phyloP scores from a whole-genome alignment of 2,888 invertebrate species.

The Unio delphinus region DNA sequence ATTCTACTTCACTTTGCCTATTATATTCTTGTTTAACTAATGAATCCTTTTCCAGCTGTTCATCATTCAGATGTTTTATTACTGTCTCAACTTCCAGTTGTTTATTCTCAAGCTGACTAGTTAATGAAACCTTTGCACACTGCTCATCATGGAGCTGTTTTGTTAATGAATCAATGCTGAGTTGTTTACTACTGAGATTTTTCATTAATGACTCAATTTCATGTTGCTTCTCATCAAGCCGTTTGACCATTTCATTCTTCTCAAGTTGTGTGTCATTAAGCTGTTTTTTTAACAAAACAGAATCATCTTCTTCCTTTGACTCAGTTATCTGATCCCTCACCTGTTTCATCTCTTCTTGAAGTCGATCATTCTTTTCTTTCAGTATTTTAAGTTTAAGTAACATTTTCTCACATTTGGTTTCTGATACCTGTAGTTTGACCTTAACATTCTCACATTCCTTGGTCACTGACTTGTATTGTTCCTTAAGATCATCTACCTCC shows the following conservation, averaged over 20 bases:
- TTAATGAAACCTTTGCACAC: too few relatives aligned
- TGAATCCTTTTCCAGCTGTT: neutral
- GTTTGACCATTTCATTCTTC: constrained; percentile 5
- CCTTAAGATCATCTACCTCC: constrained; percentile 4
- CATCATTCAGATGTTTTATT: neutral
- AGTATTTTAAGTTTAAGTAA: constrained; percentile 88
- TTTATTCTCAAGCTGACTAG: too few relatives aligned
- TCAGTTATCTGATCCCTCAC: constrained; percentile 8
- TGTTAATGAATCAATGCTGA: too few relatives aligned
- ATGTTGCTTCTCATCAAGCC: constrained; percentile 5
- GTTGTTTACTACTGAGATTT: too few relatives aligned
- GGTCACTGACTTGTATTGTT: neutral
- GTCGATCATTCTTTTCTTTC: constrained; percentile 75
- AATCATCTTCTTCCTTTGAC: neutral
- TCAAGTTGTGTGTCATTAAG: neutral
- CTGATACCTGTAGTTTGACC: constrained; percentile 9
- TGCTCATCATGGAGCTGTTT: too few relatives aligned
- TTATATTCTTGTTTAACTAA: constrained; percentile 1
- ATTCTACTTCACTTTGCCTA: neutral
- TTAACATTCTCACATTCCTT: constrained; percentile 9
- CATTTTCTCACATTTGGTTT: constrained; percentile 67
- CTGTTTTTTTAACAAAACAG: neutral
- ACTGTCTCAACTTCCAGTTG: too few relatives aligned
- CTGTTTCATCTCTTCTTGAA: constrained; percentile 42
- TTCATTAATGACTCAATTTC: constrained; percentile 6